Evolutionary conservation across 2,113 vertebrate species (phyloP).

Genomic region (Desmodus rotundus): DNA sequence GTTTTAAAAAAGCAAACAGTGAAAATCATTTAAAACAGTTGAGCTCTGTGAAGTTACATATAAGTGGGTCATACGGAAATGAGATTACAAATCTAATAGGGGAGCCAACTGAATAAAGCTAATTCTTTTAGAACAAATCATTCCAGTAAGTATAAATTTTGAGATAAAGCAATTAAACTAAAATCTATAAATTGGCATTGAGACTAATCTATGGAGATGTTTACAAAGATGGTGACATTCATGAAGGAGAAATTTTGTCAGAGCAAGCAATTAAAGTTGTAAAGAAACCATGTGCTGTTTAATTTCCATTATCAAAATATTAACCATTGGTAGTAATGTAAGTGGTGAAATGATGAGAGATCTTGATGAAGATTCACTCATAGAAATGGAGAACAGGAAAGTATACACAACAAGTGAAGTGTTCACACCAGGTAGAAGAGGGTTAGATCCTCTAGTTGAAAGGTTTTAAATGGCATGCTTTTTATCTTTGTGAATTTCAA

Average conservation of each 20-base stretch:
- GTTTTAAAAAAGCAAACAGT: not conserved
- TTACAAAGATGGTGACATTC: not conserved
- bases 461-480: conserved; percentile 72
- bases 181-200: not conserved
- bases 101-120: not conserved
- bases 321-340: conserved; percentile 33
- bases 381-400: not conserved
- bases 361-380: conserved; percentile 1
- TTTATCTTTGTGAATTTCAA: conserved; percentile 79
- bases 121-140: not conserved
- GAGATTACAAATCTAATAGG: not conserved
- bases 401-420: conserved; percentile 29
- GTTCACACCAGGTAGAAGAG: not conserved
- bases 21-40: not conserved
- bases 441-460: conserved; percentile 49
- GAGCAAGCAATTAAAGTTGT: conserved; percentile 16
- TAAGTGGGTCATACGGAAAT: not conserved
- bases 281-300: conserved; percentile 41
- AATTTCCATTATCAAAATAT: conserved; percentile 39
- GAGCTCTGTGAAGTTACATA: not conserved
- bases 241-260: not conserved
- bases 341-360: not conserved
- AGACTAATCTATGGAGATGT: not conserved
- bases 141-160: not conserved
- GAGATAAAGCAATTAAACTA: not conserved